Conservation (phyloP, 64 coral and sea anemone species). For the Pachyseris speciosa region DNA sequence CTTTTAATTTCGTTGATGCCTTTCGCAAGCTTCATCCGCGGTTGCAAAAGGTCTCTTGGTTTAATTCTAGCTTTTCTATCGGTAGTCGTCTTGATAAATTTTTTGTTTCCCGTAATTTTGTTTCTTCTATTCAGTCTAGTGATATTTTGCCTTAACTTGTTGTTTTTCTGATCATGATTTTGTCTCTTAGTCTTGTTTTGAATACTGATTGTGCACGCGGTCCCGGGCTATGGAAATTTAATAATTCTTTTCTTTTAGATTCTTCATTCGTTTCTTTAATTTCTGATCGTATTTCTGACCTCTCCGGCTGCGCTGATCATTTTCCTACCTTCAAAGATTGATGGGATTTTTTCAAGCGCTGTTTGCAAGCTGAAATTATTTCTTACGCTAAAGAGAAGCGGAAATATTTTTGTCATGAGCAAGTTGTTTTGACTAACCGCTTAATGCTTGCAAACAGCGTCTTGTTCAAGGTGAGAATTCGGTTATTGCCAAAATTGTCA, state of each 20-base stretch:
- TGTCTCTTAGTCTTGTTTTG: background rate
- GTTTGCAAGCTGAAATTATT: too few species aligned
- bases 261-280: background rate
- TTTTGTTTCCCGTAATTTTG: background rate
- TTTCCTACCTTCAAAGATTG: background rate
- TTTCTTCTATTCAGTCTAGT: too few species aligned
- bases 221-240: background rate
- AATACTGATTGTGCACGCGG: too few species aligned
- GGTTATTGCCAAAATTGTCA: background rate
- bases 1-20: background rate
- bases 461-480: background rate
- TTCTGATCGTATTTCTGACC: too few species aligned
- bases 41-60: background rate
- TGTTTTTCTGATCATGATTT: slow-evolving; percentile 29
- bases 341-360: too few species aligned
- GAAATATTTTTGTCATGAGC: too few species aligned
- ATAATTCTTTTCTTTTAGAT: background rate
- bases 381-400: background rate
- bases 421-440: background rate
- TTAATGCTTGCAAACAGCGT: background rate
- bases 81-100: background rate
- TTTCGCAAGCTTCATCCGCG: background rate
- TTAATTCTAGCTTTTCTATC: background rate
- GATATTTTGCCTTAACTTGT: background rate
- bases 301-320: background rate